phyloP scores from a whole-genome alignment of 1,140 invertebrate species.

The Neodiprion pinetum region DNA sequence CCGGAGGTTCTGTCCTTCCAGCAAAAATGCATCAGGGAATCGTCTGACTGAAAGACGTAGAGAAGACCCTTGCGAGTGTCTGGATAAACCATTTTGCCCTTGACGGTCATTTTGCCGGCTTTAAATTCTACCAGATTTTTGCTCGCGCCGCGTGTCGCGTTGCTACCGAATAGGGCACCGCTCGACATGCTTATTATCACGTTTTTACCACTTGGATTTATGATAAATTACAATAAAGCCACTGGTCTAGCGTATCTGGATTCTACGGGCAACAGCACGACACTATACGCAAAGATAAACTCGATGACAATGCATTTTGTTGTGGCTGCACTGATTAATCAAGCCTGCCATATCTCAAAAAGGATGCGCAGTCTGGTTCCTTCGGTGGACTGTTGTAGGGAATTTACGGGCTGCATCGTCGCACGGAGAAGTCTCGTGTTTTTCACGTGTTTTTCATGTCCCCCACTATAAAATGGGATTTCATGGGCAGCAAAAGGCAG shows the following conservation, averaged over 20 bases:
- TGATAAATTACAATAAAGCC: too few relatives aligned
- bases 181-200: constrained; percentile 51
- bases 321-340: neutral
- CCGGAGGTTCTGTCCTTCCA: constrained; percentile 93
- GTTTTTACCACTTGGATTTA: too few relatives aligned
- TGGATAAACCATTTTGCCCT: constrained; percentile 93
- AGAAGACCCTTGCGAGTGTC: constrained; percentile 95
- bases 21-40: constrained; percentile 96
- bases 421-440: too few relatives aligned
- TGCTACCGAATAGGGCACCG: constrained; percentile 76
- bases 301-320: constrained; percentile 2
- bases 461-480: too few relatives aligned
- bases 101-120: constrained; percentile 96
- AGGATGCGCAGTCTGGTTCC: too few relatives aligned
- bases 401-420: too few relatives aligned
- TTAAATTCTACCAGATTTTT: constrained; percentile 96
- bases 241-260: too few relatives aligned
- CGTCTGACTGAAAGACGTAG: constrained; percentile 95
- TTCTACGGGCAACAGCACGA: too few relatives aligned
- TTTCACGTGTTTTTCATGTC: too few relatives aligned
- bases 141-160: constrained; percentile 75
- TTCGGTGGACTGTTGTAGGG: too few relatives aligned
- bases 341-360: too few relatives aligned
- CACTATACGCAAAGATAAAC: neutral
- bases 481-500: too few relatives aligned